Evolutionary conservation across 2,113 vertebrate species (phyloP), one percentile per base, ranked within the genome.

Genomic region (Scolopax mira): DNA sequence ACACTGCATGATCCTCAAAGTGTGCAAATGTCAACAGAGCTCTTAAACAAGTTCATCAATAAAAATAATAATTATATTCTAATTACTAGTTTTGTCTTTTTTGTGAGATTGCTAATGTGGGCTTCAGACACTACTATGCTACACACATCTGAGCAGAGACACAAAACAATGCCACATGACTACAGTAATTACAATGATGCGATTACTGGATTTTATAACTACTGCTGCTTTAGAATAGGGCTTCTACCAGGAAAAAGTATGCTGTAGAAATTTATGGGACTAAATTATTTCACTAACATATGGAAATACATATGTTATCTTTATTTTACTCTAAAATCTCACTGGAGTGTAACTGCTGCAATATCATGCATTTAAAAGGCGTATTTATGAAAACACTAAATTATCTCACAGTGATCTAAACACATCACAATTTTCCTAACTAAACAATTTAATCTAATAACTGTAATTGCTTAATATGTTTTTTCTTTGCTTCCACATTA

Each of bases 361-460:
- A 3, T 85, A n/a, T 49, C 41, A 33, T 13, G 41, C 37, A 54
- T 87, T 87, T 92, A 69, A 93, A 95, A 89, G 65, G 25, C 7
- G 0, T 77, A 92, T 96, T 96, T 94, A 78, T 85, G 86, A 93
- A 96, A 97, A 89, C 69, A 87, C 31, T 19, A 51, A 85, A 91
- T 83, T 93, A 93, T 95, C 84, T 75, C 67, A 65, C 46, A 57
- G 74, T 89, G 72, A 93, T 88, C 84, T 89, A 93, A 96, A 95
- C 80, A 88, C 69, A 90, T 90, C 80, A 49, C 83, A 54, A 79
- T 95, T 86, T 93, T 82, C 69, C 78, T 89, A 93, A 71, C 61
- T 92, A 93, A 95, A 87, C 71, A 87, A 66, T 92, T 95, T 93
- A 94, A 94, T 89, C 48, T 88, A 94, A 94, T 96, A 94, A 91